Evolutionary conservation across 2,888 invertebrate species (phyloP).

Genomic region (Tiliacea aurago): DNA sequence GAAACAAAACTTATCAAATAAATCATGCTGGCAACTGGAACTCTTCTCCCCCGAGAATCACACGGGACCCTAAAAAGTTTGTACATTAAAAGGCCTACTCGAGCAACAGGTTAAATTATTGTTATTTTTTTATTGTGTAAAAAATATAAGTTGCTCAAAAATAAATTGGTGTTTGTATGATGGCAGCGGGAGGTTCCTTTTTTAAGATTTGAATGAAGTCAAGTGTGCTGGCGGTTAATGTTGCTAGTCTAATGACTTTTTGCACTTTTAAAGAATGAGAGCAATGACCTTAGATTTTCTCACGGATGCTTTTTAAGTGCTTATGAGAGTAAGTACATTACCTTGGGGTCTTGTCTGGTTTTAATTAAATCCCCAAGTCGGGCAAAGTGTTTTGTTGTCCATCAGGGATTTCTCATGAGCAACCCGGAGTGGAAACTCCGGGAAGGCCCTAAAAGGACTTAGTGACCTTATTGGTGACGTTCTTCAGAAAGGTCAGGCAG

Average conservation of each 20-base stretch:
- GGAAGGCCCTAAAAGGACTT: neutral
- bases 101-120: conserved; percentile 64
- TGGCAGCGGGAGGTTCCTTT: conserved; percentile 23
- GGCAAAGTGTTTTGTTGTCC: neutral
- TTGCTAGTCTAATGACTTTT: conserved; percentile 38
- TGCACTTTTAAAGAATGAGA: conserved; percentile 21
- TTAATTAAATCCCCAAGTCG: neutral
- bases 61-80: conserved; percentile 58
- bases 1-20: conserved; percentile 55
- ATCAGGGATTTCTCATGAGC: neutral
- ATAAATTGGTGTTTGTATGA: conserved; percentile 36
- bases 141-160: conserved; percentile 17
- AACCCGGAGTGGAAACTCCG: no score
- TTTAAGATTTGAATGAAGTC: conserved; percentile 29
- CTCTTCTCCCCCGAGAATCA: conserved; percentile 46
- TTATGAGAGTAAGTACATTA: neutral
- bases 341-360: neutral
- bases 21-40: conserved; percentile 42
- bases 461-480: neutral
- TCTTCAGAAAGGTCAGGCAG: neutral
- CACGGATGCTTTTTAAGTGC: neutral
- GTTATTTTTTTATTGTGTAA: conserved; percentile 19
- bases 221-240: conserved; percentile 23
- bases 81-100: conserved; percentile 57
- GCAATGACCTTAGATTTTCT: conserved; percentile 15